A percentile compares a stretch with the other conserved stretches of the same genome.
Evolutionary conservation across 2,888 invertebrate genomes (phyloP).

Genomic region (Torymus tubicola): DNA sequence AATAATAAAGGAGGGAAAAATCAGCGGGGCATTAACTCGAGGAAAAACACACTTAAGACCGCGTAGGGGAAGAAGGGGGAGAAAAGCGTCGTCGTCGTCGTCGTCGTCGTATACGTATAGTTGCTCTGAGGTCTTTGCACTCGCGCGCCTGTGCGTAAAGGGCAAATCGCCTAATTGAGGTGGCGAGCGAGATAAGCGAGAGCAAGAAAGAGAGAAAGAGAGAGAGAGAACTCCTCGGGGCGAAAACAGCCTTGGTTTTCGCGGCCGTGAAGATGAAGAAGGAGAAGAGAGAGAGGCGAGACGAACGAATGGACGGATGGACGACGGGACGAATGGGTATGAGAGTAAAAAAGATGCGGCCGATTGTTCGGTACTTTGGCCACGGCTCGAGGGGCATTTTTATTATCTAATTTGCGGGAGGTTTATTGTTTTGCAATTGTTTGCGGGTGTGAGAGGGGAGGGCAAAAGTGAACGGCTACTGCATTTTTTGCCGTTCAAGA

Average conservation of each 20-base stretch:
- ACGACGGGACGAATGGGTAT: constrained; percentile 20
- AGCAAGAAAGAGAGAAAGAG: constrained; percentile 21
- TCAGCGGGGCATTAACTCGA: constrained; percentile 22
- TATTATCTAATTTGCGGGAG: constrained; percentile 44
- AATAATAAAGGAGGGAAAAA: constrained; percentile 7
- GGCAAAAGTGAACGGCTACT: neutral
- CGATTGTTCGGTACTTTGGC: constrained; percentile 50
- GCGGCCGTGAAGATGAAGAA: constrained; percentile 11
- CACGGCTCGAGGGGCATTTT: constrained; percentile 33
- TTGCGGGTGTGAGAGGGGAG: neutral
- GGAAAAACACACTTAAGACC: constrained; percentile 26
- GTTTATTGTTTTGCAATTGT: constrained; percentile 32
- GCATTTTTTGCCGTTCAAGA: constrained; percentile 4
- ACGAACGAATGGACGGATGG: neutral
- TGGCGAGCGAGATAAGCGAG: constrained; percentile 50
- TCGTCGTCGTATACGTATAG: constrained; percentile 1
- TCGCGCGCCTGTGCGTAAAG: constrained; percentile 47
- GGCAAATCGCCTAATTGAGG: constrained; percentile 53
- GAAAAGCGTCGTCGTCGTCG: constrained; percentile 20
- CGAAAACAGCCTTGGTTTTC: constrained; percentile 39
- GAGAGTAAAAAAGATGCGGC: neutral
- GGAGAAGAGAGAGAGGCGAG: neutral
- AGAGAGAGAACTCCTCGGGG: constrained; percentile 9
- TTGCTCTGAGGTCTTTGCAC: constrained; percentile 47
- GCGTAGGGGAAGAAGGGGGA: neutral